Evolutionary conservation across 2,888 invertebrate genomes (phyloP).

Genomic region (Ischnus inquisitorius): DNA sequence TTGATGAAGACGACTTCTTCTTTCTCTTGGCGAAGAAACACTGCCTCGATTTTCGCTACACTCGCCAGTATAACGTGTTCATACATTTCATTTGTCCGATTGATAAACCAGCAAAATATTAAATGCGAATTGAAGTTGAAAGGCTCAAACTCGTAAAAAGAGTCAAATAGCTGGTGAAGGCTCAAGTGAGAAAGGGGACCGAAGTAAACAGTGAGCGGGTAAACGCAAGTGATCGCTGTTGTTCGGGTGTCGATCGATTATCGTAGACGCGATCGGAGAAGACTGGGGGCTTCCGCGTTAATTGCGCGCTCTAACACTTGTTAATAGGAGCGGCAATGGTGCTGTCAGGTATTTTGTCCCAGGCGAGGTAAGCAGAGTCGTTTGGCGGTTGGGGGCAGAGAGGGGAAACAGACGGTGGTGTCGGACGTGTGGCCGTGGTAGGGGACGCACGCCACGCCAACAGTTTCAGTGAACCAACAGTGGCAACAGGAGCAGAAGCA

Average conservation of each 20-base stretch:
- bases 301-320: constrained; percentile 81
- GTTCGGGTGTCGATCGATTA: constrained; percentile 37
- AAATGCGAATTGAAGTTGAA: neutral
- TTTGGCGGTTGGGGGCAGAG: constrained; percentile 71
- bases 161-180: neutral
- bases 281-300: constrained; percentile 76
- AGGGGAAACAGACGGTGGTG: constrained; percentile 78
- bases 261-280: constrained; percentile 21
- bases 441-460: constrained; percentile 33
- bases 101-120: neutral
- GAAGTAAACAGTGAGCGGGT: neutral
- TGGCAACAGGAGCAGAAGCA: constrained; percentile 49
- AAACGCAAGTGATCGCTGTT: constrained; percentile 22
- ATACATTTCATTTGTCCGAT: too few species aligned
- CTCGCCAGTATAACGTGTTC: too few species aligned
- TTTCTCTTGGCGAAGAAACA: too few species aligned
- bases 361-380: constrained; percentile 79
- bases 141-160: neutral
- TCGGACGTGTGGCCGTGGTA: constrained; percentile 72
- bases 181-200: neutral
- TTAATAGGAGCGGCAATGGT: constrained; percentile 80
- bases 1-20: too few species aligned
- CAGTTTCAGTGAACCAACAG: constrained; percentile 51
- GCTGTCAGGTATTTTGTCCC: constrained; percentile 81
- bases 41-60: too few species aligned